These are phyloP conservation scores for Denticeps clupeoides DNA, from an alignment of 2,797 vertebrate species.

Conservation along the genomic window DNA sequence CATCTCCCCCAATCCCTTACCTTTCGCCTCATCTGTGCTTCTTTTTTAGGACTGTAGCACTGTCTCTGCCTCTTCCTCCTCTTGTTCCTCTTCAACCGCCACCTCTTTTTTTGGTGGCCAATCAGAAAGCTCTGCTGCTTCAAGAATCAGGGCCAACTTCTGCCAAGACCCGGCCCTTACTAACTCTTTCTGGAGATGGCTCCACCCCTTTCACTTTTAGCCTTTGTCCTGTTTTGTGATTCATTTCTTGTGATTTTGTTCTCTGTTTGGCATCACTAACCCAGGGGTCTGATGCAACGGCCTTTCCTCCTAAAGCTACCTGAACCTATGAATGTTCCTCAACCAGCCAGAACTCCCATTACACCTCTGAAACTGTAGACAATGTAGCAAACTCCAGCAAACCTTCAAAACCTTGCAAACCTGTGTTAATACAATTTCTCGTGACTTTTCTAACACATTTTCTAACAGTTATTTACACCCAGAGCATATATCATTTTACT, in stretches of 20 bases:
- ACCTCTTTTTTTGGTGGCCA: slow-evolving; percentile 13
- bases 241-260: not conserved
- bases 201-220: slow-evolving; percentile 5
- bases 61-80: slow-evolving; percentile 2
- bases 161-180: slow-evolving; percentile 14
- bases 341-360: too few relatives aligned
- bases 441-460: too few relatives aligned
- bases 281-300: not conserved
- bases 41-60: slow-evolving; percentile 30
- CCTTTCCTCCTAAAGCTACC: not conserved
- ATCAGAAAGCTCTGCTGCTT: slow-evolving; percentile 21
- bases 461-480: too few relatives aligned
- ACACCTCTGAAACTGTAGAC: too few relatives aligned
- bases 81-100: not conserved
- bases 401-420: too few relatives aligned
- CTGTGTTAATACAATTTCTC: too few relatives aligned
- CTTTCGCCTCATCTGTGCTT: slow-evolving; percentile 29
- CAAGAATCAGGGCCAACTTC: too few relatives aligned
- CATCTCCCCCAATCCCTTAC: not conserved
- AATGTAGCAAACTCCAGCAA: too few relatives aligned
- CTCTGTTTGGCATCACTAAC: not conserved
- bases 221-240: slow-evolving; percentile 3
- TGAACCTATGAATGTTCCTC: not conserved
- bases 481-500: too few relatives aligned
- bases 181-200: slow-evolving; percentile 19